Conservation (phyloP, 2,113 vertebrate species). For the Oryzias celebensis region DNA sequence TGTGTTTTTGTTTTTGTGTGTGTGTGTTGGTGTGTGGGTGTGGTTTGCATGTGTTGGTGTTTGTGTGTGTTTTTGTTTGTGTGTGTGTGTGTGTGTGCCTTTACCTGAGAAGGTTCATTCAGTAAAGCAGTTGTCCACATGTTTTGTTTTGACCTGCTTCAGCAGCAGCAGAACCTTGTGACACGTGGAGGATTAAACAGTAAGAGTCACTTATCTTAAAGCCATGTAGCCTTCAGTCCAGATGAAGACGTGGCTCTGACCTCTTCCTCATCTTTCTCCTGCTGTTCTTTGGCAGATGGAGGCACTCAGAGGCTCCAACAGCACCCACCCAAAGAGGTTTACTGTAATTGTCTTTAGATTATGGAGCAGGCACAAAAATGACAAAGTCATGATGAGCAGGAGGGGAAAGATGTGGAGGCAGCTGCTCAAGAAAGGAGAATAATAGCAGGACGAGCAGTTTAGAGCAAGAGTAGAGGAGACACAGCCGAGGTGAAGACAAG, state of each 20-base stretch:
- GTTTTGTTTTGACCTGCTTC: neutral
- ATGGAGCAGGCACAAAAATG: slow-evolving; percentile 22
- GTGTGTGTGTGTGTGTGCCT: neutral
- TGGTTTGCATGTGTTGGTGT: slow-evolving; percentile 18
- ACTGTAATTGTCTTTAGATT: neutral
- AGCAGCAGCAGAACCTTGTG: slow-evolving; percentile 6
- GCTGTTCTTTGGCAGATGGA: slow-evolving; percentile 50
- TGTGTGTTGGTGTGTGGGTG: neutral
- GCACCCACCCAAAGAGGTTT: slow-evolving; percentile 47
- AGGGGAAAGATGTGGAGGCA: slow-evolving; percentile 29
- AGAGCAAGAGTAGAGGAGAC: slow-evolving; percentile 30
- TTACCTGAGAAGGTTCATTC: slow-evolving; percentile 12
- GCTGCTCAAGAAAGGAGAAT: slow-evolving; percentile 21
- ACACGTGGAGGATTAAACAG: slow-evolving; percentile 38
- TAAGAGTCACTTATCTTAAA: slow-evolving; percentile 31
- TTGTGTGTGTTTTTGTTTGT: slow-evolving; percentile 20
- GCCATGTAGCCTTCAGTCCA: slow-evolving; percentile 39
- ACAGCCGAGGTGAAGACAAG: slow-evolving; percentile 24
- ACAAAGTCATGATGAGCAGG: slow-evolving; percentile 3
- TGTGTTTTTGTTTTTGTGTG: slow-evolving; percentile 21
- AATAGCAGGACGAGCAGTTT: slow-evolving; percentile 31
- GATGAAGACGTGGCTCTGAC: slow-evolving; percentile 49
- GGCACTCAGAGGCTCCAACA: slow-evolving; percentile 45
- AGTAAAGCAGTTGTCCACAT: neutral
- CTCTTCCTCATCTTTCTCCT: slow-evolving; percentile 19